A percentile compares a stretch with the other conserved stretches of the same genome.
These are phyloP conservation scores for Dicycla oo DNA, from an alignment of 2,888 invertebrate genomes.

Conservation along the genomic window DNA sequence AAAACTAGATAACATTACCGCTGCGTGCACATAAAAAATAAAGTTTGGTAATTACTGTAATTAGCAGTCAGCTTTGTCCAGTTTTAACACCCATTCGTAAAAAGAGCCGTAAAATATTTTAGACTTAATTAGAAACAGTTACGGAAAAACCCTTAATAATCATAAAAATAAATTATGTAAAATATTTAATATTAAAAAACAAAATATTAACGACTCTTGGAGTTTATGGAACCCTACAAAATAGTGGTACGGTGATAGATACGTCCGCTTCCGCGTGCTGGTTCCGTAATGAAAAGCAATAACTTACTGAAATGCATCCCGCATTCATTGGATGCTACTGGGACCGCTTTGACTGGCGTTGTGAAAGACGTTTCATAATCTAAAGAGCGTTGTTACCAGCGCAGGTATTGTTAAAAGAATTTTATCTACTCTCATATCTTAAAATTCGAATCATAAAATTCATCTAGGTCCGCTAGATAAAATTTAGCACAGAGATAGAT, in stretches of 20 bases:
- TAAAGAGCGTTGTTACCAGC: background rate
- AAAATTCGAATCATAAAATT: no score
- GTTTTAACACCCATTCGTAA: background rate
- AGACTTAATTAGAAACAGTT: background rate
- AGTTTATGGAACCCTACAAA: conserved; percentile 31
- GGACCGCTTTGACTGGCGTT: conserved; percentile 4
- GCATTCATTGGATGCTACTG: conserved; percentile 20
- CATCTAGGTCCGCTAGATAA: no score
- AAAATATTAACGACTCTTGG: background rate
- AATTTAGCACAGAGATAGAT: no score
- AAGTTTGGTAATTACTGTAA: background rate
- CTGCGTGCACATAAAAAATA: background rate
- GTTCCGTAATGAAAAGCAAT: conserved; percentile 38
- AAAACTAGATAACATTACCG: background rate
- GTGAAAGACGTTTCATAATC: background rate
- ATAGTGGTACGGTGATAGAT: conserved; percentile 1
- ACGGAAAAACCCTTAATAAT: background rate
- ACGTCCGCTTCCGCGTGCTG: conserved; percentile 24
- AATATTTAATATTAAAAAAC: background rate
- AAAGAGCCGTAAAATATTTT: background rate
- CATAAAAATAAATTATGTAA: background rate
- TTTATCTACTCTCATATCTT: no score
- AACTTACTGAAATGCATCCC: conserved; percentile 37
- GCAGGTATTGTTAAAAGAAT: background rate
- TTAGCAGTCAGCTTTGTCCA: background rate